phyloP scores from a whole-genome alignment of 2,888 invertebrate species.

The Acanthosepion esculentum region DNA sequence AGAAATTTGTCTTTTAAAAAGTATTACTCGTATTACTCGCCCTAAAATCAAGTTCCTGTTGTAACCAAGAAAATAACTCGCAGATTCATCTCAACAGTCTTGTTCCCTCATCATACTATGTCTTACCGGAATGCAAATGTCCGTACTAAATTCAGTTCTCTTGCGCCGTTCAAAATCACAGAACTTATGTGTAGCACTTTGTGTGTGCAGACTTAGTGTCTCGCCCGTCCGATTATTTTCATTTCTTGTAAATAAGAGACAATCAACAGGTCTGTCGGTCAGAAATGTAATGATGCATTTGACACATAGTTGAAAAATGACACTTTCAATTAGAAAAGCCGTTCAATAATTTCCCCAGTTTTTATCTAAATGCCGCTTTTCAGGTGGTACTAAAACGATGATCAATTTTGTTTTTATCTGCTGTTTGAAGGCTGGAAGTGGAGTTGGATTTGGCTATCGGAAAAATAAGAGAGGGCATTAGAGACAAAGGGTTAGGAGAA shows the following conservation, averaged over 20 bases:
- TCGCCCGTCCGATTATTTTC: background rate
- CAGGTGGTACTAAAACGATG: background rate
- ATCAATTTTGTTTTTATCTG: background rate
- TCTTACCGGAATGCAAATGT: too few species aligned
- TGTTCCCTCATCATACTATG: too few species aligned
- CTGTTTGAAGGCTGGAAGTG: background rate
- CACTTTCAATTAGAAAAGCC: background rate
- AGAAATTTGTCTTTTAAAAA: too few species aligned
- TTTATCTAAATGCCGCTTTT: constrained; percentile 5
- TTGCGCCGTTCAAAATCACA: too few species aligned
- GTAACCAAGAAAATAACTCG: too few species aligned
- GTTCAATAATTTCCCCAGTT: background rate
- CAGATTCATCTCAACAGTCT: too few species aligned
- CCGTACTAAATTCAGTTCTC: too few species aligned
- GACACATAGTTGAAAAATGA: background rate
- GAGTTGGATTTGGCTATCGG: background rate
- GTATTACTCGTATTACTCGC: too few species aligned
- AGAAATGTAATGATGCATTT: background rate
- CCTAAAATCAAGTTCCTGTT: too few species aligned
- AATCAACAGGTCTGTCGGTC: background rate
- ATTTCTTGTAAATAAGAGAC: background rate
- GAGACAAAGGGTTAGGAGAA: background rate
- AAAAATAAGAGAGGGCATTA: too few species aligned
- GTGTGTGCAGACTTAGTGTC: background rate
- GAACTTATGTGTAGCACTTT: background rate